Conservation (phyloP, 2,888 invertebrate species). For the Bellardia bayeri region DNA sequence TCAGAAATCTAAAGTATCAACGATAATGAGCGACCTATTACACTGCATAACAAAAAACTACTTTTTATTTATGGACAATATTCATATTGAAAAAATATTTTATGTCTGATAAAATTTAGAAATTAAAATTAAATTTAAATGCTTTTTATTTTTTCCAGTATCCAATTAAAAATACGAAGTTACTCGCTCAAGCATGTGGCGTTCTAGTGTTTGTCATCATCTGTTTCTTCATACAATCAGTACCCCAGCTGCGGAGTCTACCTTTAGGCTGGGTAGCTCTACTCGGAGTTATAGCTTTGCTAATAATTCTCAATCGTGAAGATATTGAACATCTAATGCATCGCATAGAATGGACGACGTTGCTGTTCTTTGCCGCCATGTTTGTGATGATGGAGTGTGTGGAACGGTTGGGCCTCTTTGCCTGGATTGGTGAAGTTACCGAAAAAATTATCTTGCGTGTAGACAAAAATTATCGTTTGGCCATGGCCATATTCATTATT, state of each 20-base stretch:
- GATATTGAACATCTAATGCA: slow-evolving; percentile 83
- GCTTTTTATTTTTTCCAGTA: slow-evolving; percentile 86
- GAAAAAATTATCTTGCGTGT: slow-evolving; percentile 88
- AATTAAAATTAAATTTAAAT: background rate
- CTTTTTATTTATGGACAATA: too few species aligned
- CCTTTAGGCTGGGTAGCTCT: slow-evolving; percentile 95
- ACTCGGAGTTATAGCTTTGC: slow-evolving; percentile 90
- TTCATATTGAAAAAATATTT: too few species aligned
- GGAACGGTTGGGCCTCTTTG: slow-evolving; percentile 90
- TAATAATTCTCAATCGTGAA: slow-evolving; percentile 89
- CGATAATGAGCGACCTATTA: too few species aligned
- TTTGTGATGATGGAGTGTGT: slow-evolving; percentile 87
- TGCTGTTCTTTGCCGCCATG: slow-evolving; percentile 84
- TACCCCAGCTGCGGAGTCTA: slow-evolving; percentile 89
- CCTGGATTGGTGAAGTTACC: slow-evolving; percentile 91
- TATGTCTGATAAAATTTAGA: too few species aligned
- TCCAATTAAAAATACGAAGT: slow-evolving; percentile 89
- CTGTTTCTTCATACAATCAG: slow-evolving; percentile 92
- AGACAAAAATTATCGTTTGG: slow-evolving; percentile 87
- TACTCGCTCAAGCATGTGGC: slow-evolving; percentile 90
- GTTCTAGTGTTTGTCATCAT: slow-evolving; percentile 90
- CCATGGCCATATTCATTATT: slow-evolving; percentile 91
- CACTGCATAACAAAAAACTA: too few species aligned
- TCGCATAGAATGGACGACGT: slow-evolving; percentile 83
- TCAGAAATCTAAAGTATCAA: too few species aligned